A percentile compares a stretch with the other conserved stretches of the same genome.
Evolutionary conservation across 2,113 vertebrate species (phyloP).

Genomic region (Loxodonta africana): DNA sequence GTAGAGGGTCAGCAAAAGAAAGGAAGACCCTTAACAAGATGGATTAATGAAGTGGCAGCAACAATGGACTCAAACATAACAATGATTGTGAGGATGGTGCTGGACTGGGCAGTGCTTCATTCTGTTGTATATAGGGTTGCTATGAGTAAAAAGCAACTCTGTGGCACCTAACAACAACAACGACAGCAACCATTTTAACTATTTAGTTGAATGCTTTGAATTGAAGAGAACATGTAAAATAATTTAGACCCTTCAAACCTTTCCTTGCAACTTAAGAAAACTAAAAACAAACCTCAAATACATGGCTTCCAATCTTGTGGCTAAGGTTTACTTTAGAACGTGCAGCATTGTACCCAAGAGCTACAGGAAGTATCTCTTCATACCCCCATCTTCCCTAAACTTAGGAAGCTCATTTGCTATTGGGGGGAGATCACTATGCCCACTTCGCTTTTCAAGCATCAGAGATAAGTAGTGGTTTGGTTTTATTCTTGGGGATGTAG

Average conservation of each 20-base stretch:
- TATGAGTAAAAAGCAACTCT: too few relatives aligned
- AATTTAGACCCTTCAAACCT: neutral
- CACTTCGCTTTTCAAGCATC: neutral
- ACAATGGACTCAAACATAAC: too few relatives aligned
- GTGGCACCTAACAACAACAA: too few relatives aligned
- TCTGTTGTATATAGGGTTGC: too few relatives aligned
- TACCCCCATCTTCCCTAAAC: neutral
- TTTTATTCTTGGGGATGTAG: neutral
- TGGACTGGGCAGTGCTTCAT: too few relatives aligned
- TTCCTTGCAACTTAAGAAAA: constrained; percentile 3
- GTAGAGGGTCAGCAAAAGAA: too few relatives aligned
- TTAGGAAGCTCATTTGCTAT: neutral
- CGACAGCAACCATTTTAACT: neutral
- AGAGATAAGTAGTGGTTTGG: neutral
- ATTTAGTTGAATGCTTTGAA: neutral
- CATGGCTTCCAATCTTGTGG: neutral
- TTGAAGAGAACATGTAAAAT: neutral
- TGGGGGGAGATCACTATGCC: neutral
- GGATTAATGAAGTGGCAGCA: too few relatives aligned
- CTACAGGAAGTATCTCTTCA: neutral
- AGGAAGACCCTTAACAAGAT: too few relatives aligned
- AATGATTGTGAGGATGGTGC: too few relatives aligned
- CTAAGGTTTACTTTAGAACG: neutral
- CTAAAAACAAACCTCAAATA: neutral
- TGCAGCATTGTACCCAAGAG: too few relatives aligned